Evolutionary conservation across 2,888 invertebrate species (phyloP).

Genomic region (Drosophila anceps): DNA sequence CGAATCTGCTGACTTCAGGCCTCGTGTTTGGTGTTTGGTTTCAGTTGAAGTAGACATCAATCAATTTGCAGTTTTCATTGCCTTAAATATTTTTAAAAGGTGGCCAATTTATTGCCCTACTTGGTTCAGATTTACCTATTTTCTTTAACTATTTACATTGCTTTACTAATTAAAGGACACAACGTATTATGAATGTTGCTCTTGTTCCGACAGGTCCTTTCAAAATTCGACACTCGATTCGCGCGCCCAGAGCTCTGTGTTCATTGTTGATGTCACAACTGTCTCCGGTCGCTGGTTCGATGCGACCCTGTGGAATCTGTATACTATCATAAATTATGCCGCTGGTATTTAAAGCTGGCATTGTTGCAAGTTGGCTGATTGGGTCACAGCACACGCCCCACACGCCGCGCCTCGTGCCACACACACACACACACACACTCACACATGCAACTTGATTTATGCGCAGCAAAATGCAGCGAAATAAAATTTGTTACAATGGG

Average conservation of each 20-base stretch:
- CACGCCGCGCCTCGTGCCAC: constrained; percentile 3
- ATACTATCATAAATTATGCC: constrained; percentile 68
- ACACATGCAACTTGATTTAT: constrained; percentile 66
- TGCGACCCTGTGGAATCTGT: constrained; percentile 45
- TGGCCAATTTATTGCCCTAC: background rate
- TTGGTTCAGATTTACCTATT: background rate
- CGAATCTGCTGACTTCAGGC: no score
- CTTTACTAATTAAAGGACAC: background rate
- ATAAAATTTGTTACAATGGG: constrained; percentile 66
- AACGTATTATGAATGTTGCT: constrained; percentile 2
- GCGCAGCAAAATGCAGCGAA: constrained; percentile 65
- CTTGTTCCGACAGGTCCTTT: constrained; percentile 15
- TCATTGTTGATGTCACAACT: constrained; percentile 70
- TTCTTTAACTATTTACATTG: background rate
- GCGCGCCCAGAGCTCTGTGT: constrained; percentile 23
- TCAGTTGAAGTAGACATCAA: no score
- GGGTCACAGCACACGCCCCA: background rate
- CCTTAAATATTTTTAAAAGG: background rate
- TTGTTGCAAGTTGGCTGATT: constrained; percentile 48
- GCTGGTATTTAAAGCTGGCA: constrained; percentile 66
- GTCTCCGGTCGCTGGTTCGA: constrained; percentile 55
- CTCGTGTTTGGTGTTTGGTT: no score
- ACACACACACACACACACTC: background rate
- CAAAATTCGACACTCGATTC: constrained; percentile 31
- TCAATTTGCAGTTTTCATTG: background rate